These are phyloP conservation scores for Acanthacorydalis orientalis DNA, from an alignment of 2,888 invertebrate species.

Conservation along the genomic window DNA sequence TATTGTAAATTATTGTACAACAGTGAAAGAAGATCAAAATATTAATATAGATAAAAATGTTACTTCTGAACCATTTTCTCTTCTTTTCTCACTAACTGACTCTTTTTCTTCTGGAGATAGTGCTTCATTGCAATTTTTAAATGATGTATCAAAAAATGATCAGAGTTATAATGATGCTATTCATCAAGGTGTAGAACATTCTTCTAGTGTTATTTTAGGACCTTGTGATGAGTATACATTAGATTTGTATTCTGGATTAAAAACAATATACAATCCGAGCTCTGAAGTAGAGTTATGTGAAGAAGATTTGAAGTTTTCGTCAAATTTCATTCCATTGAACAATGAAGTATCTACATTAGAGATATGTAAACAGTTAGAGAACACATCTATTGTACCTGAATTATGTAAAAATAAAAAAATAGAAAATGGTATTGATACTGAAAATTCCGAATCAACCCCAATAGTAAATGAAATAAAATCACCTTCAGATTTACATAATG, in stretches of 20 bases:
- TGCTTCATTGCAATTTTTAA: slow-evolving; percentile 2
- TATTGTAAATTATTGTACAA: too few species aligned
- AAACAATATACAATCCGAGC: slow-evolving; percentile 26
- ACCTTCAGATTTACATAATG: too few species aligned
- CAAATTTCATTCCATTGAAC: slow-evolving; percentile 30
- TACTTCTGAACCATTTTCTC: too few species aligned
- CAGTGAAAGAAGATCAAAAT: too few species aligned
- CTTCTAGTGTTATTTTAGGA: slow-evolving; percentile 30
- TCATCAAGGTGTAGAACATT: too few species aligned
- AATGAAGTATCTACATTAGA: not conserved
- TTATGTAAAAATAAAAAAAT: not conserved
- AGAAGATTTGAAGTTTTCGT: slow-evolving; percentile 34
- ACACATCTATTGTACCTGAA: not conserved
- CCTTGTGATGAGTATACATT: slow-evolving; percentile 37
- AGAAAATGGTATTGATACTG: too few species aligned
- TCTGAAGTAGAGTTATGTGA: slow-evolving; percentile 27
- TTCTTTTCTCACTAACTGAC: too few species aligned
- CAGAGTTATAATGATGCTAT: too few species aligned
- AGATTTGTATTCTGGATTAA: slow-evolving; percentile 32
- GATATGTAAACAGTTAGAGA: not conserved
- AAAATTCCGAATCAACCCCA: too few species aligned
- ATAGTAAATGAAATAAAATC: too few species aligned
- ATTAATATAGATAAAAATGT: too few species aligned
- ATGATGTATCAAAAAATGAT: not conserved
- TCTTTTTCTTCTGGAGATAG: not conserved